Conservation (phyloP, 2,888 invertebrate species). For the Salticus scenicus region DNA sequence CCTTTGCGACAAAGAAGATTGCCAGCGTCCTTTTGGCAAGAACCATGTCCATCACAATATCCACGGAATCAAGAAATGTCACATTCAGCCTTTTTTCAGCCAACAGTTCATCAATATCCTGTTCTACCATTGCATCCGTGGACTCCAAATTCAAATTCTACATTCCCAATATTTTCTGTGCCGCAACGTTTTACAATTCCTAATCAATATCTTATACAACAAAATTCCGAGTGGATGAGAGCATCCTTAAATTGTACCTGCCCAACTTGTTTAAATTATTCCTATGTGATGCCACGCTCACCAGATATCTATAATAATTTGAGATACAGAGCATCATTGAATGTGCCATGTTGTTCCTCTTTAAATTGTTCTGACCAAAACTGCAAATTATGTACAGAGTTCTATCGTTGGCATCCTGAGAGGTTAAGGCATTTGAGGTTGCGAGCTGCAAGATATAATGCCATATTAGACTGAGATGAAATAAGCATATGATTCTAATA, state of each 20-base stretch:
- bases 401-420: slow-evolving; percentile 41
- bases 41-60: slow-evolving; percentile 47
- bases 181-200: not conserved
- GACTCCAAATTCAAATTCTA: not conserved
- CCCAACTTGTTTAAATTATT: slow-evolving; percentile 43
- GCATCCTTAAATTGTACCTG: slow-evolving; percentile 29
- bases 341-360: slow-evolving; percentile 10
- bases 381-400: slow-evolving; percentile 42
- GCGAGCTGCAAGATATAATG: slow-evolving; percentile 51
- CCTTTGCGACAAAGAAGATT: slow-evolving; percentile 70
- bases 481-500: too few relatives aligned
- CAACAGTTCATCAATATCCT: not conserved
- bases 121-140: slow-evolving; percentile 8
- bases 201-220: slow-evolving; percentile 3
- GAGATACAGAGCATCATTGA: slow-evolving; percentile 25
- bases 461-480: slow-evolving; percentile 40
- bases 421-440: slow-evolving; percentile 42
- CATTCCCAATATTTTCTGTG: not conserved
- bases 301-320: slow-evolving; percentile 34
- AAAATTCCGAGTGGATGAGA: slow-evolving; percentile 43
- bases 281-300: slow-evolving; percentile 29
- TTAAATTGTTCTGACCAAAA: slow-evolving; percentile 35
- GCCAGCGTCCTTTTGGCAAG: slow-evolving; percentile 72
- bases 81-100: not conserved
- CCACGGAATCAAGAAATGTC: not conserved